Percentiles rank a stretch among this genome's conserved stretches.
phyloP scores from a whole-genome alignment of 2,113 vertebrate species.

The Rhinolophus ferrumequinum region DNA sequence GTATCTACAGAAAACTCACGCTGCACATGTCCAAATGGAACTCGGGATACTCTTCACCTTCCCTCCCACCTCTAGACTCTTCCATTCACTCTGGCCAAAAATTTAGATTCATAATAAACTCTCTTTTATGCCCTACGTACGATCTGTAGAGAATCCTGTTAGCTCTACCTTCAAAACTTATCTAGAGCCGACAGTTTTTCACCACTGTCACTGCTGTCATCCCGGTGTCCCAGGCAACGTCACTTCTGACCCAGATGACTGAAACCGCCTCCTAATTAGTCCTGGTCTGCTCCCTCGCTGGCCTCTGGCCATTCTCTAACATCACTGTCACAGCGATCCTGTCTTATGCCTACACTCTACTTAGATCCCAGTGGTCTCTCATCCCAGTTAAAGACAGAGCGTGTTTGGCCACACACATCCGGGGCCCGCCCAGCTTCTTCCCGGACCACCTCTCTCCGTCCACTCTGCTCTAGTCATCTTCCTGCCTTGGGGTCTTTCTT shows the following conservation, averaged over 20 bases:
- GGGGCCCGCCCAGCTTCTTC: neutral
- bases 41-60: neutral
- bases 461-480: neutral
- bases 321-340: neutral
- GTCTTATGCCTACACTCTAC: neutral
- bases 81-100: neutral
- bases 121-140: neutral
- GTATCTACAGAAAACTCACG: neutral
- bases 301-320: neutral
- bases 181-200: neutral
- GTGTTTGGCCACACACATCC: neutral
- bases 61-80: neutral
- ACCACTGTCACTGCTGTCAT: neutral
- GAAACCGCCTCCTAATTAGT: neutral
- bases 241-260: neutral
- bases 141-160: neutral
- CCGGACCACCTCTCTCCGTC: neutral
- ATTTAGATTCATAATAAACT: neutral
- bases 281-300: neutral
- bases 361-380: neutral
- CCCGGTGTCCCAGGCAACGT: neutral
- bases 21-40: neutral
- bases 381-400: neutral
- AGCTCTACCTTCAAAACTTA: neutral
- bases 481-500: too few species aligned